phyloP scores from a whole-genome alignment of 2,888 invertebrate species.

The Catonia carolina region DNA sequence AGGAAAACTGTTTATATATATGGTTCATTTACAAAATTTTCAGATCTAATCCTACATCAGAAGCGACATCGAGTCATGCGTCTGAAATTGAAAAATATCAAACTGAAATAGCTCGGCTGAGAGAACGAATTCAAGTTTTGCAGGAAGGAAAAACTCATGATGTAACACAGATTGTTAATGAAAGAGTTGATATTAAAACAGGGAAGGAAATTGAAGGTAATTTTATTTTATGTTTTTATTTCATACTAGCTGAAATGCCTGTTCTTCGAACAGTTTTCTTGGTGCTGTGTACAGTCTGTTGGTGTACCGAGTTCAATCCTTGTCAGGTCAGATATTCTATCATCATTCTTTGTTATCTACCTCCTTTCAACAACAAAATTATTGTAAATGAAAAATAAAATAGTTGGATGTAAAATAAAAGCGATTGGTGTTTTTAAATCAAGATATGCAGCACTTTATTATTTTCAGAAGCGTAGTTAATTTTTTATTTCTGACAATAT shows the following conservation, averaged over 20 bases:
- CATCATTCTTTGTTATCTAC: too few species aligned
- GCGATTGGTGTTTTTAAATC: not conserved
- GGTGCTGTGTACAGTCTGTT: too few species aligned
- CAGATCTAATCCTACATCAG: slow-evolving; percentile 64
- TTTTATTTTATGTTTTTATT: not conserved
- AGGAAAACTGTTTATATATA: not conserved
- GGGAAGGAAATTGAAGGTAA: slow-evolving; percentile 37
- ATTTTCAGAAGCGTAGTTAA: too few species aligned
- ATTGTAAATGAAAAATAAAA: too few species aligned
- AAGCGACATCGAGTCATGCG: slow-evolving; percentile 58
- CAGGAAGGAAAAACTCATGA: slow-evolving; percentile 39
- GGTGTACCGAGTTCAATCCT: too few species aligned
- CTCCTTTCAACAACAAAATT: too few species aligned
- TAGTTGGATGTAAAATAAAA: too few species aligned
- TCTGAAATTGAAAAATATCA: slow-evolving; percentile 62
- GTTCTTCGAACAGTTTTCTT: too few species aligned
- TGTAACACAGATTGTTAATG: slow-evolving; percentile 39
- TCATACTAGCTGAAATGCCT: too few species aligned
- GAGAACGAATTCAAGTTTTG: slow-evolving; percentile 39
- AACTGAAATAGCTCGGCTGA: slow-evolving; percentile 52
- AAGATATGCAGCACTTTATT: too few species aligned
- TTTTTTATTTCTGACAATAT: too few species aligned
- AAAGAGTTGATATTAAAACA: slow-evolving; percentile 34
- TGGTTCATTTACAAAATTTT: slow-evolving; percentile 39
- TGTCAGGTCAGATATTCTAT: too few species aligned